Evolutionary conservation across 2,113 vertebrate species (phyloP).

Genomic region (Anas platyrhynchos): DNA sequence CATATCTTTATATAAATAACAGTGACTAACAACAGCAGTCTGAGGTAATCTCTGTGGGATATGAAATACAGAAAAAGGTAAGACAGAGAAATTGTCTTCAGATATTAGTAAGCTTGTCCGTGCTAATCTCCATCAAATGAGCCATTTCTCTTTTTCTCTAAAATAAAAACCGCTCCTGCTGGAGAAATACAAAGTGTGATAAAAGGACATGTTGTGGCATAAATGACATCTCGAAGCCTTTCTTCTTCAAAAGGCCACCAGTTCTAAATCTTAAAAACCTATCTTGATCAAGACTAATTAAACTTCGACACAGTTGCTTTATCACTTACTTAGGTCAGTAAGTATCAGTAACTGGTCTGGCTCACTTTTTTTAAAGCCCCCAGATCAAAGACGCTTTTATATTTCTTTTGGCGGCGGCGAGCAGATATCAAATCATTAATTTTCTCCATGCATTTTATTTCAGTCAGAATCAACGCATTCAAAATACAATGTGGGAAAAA

Average conservation of each 20-base stretch:
- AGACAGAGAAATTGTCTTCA: constrained; percentile 36
- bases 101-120: constrained; percentile 57
- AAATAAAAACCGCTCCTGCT: constrained; percentile 38
- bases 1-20: constrained; percentile 74
- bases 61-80: constrained; percentile 48
- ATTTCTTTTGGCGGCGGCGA: constrained; percentile 23
- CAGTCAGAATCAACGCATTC: neutral
- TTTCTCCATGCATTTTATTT: constrained; percentile 18
- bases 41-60: constrained; percentile 62
- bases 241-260: constrained; percentile 55
- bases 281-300: constrained; percentile 71
- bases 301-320: constrained; percentile 13
- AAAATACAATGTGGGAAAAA: neutral
- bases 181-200: constrained; percentile 13
- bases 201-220: constrained; percentile 41
- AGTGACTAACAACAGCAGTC: constrained; percentile 57
- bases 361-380: constrained; percentile 48
- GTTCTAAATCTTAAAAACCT: constrained; percentile 41
- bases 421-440: constrained; percentile 35
- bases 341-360: constrained; percentile 32
- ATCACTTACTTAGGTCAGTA: constrained; percentile 60
- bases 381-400: constrained; percentile 57
- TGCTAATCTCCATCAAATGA: constrained; percentile 67
- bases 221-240: constrained; percentile 47
- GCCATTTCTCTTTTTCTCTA: constrained; percentile 50